Evolutionary conservation across 2,113 vertebrate genomes (phyloP), one percentile per base, ranked within the genome.

Genomic region (Eurypyga helias): DNA sequence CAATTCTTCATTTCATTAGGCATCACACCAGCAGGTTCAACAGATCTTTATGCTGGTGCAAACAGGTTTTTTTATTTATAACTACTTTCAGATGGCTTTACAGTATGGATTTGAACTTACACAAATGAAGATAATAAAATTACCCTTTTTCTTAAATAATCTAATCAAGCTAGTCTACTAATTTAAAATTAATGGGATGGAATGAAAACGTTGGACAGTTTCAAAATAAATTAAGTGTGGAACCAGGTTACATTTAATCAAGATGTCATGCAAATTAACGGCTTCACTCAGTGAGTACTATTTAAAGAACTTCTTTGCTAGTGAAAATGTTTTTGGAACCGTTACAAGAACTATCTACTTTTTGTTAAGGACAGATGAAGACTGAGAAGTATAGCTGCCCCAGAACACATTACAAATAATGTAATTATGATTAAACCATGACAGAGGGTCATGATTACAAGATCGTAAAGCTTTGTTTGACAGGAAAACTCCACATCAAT

Each of bases 201-300:
- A 79, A 87, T 73, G 41, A 48, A 94, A 93, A 76, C 3, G 62
- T 51, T 85, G 78, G 82, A 73, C 77, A 95, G 85, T 57, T 94
- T 90, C 75, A 90, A 88, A 95, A 93, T 84, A 95, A 96, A 93
- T 92, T 70, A 94, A 93, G 84, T 76, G 82, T 93, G 82, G 70
- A 93, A 87, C 57, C 88, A 87, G 93, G 78, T 91, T 93, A 94
- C 5, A 0, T 85, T 96, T 91, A 94, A 93, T 96, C 93, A 87
- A 97, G 93, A 90, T 90, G 87, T 55, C 92, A 88, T 36, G 62
- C 85, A 91, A 91, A 94, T 87, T 36, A 94, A 90, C 16, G 1
- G 82, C 86, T 88, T 77, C 57, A 13, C 57, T 87, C 24, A 1
- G 52, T 9, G 17, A 79, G 82, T 33, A 21, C 94, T 94, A 87